phyloP scores from a whole-genome alignment of 2,797 vertebrate species.

The Lepus oiostolus region DNA sequence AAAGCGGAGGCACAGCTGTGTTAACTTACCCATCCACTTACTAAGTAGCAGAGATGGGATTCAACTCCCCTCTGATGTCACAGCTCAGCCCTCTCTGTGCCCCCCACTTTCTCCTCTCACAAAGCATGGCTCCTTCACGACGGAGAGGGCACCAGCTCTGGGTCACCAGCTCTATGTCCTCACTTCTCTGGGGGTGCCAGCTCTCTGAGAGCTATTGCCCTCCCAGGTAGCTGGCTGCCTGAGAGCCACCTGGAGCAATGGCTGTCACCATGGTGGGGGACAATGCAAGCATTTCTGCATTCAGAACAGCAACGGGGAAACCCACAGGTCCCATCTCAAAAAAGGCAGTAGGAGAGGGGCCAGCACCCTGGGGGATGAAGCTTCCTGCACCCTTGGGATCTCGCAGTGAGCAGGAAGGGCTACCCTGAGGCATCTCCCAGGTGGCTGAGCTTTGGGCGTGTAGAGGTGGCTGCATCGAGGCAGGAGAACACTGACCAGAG shows the following conservation, averaged over 20 bases:
- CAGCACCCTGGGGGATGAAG: not conserved
- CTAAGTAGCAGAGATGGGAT: not conserved
- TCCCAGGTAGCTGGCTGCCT: not conserved
- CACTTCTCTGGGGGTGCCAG: not conserved
- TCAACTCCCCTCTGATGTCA: not conserved
- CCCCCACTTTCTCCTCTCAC: not conserved
- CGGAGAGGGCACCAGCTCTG: rapidly evolving
- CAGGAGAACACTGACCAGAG: not conserved
- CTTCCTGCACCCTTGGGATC: not conserved
- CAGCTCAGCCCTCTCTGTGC: not conserved
- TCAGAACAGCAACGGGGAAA: not conserved
- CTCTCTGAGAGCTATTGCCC: too few species aligned
- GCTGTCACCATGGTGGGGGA: not conserved
- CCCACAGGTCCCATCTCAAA: not conserved
- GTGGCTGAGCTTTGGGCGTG: not conserved
- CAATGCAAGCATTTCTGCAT: not conserved
- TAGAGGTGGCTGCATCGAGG: not conserved
- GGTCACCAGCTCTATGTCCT: rapidly evolving
- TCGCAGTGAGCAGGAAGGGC: not conserved
- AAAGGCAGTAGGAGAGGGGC: not conserved
- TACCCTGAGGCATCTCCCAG: too few species aligned
- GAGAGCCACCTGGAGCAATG: not conserved
- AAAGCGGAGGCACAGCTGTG: not conserved
- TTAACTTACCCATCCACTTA: not conserved
- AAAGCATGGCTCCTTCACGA: not conserved